These are phyloP conservation scores for Trachelus troglodyta DNA, from an alignment of 2,888 invertebrate genomes.

Conservation along the genomic window DNA sequence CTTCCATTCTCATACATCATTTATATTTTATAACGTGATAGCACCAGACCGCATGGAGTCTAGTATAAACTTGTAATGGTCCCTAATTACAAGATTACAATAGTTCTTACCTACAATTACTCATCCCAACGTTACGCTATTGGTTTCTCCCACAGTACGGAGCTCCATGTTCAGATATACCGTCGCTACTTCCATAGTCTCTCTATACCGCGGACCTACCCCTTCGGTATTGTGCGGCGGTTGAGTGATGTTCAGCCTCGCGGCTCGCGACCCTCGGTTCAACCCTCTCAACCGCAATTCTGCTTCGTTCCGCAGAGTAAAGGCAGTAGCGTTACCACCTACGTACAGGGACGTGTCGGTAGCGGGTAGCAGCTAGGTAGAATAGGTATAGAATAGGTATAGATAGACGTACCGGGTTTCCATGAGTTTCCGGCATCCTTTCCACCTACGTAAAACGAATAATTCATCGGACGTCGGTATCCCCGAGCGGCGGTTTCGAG, in stretches of 20 bases:
- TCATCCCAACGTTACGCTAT: neutral
- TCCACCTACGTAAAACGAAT: neutral
- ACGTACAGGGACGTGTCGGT: too few relatives aligned
- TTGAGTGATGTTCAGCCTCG: constrained; percentile 47
- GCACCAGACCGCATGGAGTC: too few relatives aligned
- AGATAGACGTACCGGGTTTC: neutral
- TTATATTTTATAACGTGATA: too few relatives aligned
- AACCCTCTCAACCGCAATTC: constrained; percentile 47
- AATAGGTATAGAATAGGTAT: too few relatives aligned
- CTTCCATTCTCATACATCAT: too few relatives aligned
- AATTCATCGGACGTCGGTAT: neutral
- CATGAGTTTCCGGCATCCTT: neutral
- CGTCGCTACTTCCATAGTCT: constrained; percentile 5
- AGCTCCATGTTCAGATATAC: neutral
- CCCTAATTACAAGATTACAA: too few relatives aligned
- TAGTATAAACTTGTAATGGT: too few relatives aligned
- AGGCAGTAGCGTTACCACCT: neutral
- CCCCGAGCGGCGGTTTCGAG: too few relatives aligned
- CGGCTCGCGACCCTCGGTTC: constrained; percentile 40
- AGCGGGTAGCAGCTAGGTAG: too few relatives aligned
- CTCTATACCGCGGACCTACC: constrained; percentile 12
- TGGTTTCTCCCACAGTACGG: neutral
- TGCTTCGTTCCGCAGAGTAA: constrained; percentile 4
- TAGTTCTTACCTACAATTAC: too few relatives aligned
- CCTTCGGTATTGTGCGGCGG: constrained; percentile 27